Percentiles rank a stretch among this genome's conserved stretches.
These are phyloP conservation scores for Rhyzopertha dominica DNA, from an alignment of 1,140 invertebrate genomes.

Conservation along the genomic window DNA sequence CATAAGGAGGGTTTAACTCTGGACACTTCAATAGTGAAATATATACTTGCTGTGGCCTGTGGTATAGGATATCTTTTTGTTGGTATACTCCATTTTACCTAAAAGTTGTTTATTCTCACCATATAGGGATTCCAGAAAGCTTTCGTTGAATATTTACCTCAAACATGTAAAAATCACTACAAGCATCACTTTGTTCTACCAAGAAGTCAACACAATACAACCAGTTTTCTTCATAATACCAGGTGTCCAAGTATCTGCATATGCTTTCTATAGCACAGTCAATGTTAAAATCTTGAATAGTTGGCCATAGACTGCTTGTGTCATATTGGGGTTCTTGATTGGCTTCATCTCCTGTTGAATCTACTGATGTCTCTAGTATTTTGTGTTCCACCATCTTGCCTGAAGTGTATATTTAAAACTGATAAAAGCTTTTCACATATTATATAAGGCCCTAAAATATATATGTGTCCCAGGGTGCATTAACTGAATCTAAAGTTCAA, in stretches of 20 bases:
- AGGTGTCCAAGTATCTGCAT: slow-evolving; percentile 17
- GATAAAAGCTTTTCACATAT: no score
- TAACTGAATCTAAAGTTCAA: no score
- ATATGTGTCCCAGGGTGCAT: no score
- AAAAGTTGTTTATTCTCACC: background rate
- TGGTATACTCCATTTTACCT: slow-evolving; percentile 33
- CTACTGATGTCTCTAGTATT: no score
- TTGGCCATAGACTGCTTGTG: no score
- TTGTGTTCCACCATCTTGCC: no score
- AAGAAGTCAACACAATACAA: slow-evolving; percentile 20
- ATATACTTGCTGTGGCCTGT: slow-evolving; percentile 31
- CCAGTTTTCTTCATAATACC: slow-evolving; percentile 24
- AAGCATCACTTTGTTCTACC: slow-evolving; percentile 15
- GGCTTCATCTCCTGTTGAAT: no score
- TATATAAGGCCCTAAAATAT: no score
- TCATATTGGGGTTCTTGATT: no score
- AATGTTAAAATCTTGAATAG: slow-evolving; percentile 16
- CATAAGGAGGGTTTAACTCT: slow-evolving; percentile 23
- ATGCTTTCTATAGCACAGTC: slow-evolving; percentile 14
- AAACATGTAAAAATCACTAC: slow-evolving; percentile 23
- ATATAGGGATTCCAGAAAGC: background rate
- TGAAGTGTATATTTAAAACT: no score
- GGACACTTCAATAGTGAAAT: slow-evolving; percentile 29
- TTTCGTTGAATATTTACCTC: slow-evolving; percentile 14
- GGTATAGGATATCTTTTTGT: slow-evolving; percentile 29